A percentile compares a stretch with the other conserved stretches of the same genome.
phyloP scores from a whole-genome alignment of 2,888 invertebrate genomes.

The Miltochrista miniata region DNA sequence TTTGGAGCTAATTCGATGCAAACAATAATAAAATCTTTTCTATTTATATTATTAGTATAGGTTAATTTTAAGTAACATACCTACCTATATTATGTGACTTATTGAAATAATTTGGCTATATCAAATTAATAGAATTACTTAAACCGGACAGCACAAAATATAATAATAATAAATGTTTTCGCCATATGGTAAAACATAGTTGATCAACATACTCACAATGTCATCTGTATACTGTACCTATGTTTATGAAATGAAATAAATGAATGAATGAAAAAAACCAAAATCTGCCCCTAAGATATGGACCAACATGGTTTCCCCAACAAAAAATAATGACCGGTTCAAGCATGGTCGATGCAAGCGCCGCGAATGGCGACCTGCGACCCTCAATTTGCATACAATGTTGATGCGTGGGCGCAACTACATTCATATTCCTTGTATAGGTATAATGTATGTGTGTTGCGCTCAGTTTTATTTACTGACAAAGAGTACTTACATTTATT shows the following conservation, averaged over 20 bases:
- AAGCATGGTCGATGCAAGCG: constrained; percentile 28
- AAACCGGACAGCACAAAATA: no score
- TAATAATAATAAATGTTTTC: neutral
- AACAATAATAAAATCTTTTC: no score
- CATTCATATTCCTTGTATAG: constrained; percentile 55
- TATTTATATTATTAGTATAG: no score
- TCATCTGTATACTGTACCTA: no score
- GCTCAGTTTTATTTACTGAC: constrained; percentile 35
- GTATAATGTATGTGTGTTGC: constrained; percentile 30
- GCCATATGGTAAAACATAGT: no score
- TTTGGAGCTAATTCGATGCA: no score
- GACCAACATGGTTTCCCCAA: constrained; percentile 50
- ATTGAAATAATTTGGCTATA: no score
- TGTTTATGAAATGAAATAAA: neutral
- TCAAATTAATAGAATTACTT: no score
- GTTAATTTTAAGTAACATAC: no score
- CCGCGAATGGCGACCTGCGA: constrained; percentile 73
- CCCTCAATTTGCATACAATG: constrained; percentile 82
- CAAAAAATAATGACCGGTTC: neutral
- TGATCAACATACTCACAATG: no score
- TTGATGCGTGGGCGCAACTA: constrained; percentile 67
- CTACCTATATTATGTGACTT: no score
- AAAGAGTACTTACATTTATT: constrained; percentile 9
- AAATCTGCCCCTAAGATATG: constrained; percentile 21
- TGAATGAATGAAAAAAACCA: neutral